Base-by-base conservation (phyloP, 2,797 vertebrate genomes). In the Eulemur coronatus region DNA sequence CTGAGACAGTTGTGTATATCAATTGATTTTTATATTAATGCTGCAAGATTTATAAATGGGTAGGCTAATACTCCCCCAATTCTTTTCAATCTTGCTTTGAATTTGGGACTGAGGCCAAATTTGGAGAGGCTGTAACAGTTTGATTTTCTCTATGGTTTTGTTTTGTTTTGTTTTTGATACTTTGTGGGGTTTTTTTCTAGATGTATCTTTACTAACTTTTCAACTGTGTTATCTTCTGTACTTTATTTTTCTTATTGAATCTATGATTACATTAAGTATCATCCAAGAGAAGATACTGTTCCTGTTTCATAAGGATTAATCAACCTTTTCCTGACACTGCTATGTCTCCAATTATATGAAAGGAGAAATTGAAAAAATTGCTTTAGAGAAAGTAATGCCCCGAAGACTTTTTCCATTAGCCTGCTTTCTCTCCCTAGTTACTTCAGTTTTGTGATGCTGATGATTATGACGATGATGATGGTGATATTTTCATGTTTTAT, bases 11-110 rank as follows among this genome's bases (percentile, higher is more conserved):
- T 72, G 17, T 95, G 14, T 67, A 3, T 65, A 94, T 69, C 81
- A 82, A 52, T 50, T 90, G 46, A 80, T 73, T 30, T 73, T 89
- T 41, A 92, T 90, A 73, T 87, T 84, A 81, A 90, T 59, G 26
- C 48, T 95, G 30, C 7, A 52, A 85, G 5, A 22, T 88, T 95
- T 67, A 84, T 87, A 84, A 92, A 63, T 57, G 20, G 13, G 35
- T 55, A 10, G 9, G 26, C 18, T 55, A 55, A 50, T 18, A 67
- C 26, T 26, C 0, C 1, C 2, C 43, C 63, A 41, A 79, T 59
- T 80, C 15, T 41, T 79, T 95, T 72, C 26, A 35, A 55, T 67
- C 14, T 78, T 85, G 2, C 8, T 95, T 95, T 82, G 33, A 91
- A 59, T 35, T 61, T 20, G 69, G 3, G 26, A 86, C 4, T 33